Percentiles rank a stretch among this genome's conserved stretches.
These are phyloP conservation scores for Geotrypetes seraphini DNA, from an alignment of 2,797 vertebrate species.

Conservation along the genomic window DNA sequence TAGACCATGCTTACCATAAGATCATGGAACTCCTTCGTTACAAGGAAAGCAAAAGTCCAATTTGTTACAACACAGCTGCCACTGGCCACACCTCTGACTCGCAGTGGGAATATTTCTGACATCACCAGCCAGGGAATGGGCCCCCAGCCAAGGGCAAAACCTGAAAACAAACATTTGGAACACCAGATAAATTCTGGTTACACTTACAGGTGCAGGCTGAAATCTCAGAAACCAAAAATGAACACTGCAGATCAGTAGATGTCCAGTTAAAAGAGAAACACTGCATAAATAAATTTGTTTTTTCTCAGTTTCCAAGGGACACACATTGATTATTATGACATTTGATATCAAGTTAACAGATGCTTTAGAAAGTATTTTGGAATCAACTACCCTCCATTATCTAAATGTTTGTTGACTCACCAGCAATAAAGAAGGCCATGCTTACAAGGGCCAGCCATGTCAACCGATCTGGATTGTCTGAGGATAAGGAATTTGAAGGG, in stretches of 20 bases:
- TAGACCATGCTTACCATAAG: slow-evolving; percentile 58
- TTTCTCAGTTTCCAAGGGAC: too few species aligned
- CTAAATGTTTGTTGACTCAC: too few species aligned
- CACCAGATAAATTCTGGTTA: neutral
- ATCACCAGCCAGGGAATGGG: slow-evolving; percentile 80
- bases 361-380: too few species aligned
- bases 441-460: slow-evolving; percentile 79
- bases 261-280: too few species aligned
- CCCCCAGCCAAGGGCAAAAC: slow-evolving; percentile 81
- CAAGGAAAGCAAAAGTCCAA: slow-evolving; percentile 72
- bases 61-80: slow-evolving; percentile 72
- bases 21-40: slow-evolving; percentile 73
- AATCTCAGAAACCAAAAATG: too few species aligned
- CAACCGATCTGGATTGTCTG: slow-evolving; percentile 31
- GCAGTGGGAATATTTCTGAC: slow-evolving; percentile 77
- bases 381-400: too few species aligned
- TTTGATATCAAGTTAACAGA: too few species aligned
- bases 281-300: too few species aligned
- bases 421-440: slow-evolving; percentile 77
- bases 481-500: neutral
- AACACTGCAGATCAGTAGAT: too few species aligned
- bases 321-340: too few species aligned
- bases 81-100: slow-evolving; percentile 60
- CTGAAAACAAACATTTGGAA: slow-evolving; percentile 31
- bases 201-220: neutral